Base-by-base conservation (phyloP, 2,113 vertebrate genomes). In the Colius striatus region DNA sequence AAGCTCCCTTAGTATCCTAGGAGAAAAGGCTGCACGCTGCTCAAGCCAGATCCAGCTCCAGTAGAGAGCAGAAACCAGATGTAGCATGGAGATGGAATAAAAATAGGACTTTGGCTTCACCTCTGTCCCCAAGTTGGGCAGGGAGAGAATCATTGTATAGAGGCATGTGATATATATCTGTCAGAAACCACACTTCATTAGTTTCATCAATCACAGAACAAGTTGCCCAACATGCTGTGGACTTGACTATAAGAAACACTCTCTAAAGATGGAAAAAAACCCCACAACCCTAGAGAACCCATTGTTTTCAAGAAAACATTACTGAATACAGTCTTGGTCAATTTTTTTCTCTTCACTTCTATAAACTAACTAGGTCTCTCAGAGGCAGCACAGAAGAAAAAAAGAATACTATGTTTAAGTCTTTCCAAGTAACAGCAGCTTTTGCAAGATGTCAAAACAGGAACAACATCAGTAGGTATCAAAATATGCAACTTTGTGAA, bases 241-340 rank as follows among this genome's bases (percentile, higher is more conserved):
- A 16, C 50, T 5, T 5, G 17, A 8, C 2, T 17, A 0, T 0
- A 10, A 70, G 13, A 50, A 66, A 66, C 18, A n/a, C 3, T 10
- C 16, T 9, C 27, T 3, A 5, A 18, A 6, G 66, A 12, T 0
- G 8, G 27, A 22, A 34, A n/a, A 36, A n/a, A n/a, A n/a, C n/a
- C n/a, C n/a, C n/a, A n/a, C 36, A 36, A 3, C 25, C 48, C 34
- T 11, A 3, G n/a, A 60, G 7, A 73, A 75, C n/a, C n/a, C n/a
- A n/a, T n/a, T n/a, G n/a, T n/a, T n/a, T 30, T 65, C 13, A 36
- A n/a, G 12, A 57, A 27, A 38, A 18, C 32, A 3, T 10, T 6
- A 12, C 8, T 7, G 8, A 51, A 17, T 2, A 15, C 0, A 0
- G 2, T 11, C 8, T 1, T 6, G 29, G 11, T 41, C 32, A 2